A percentile compares a stretch with the other conserved stretches of the same genome.
Conservation (phyloP, 2,113 vertebrate genomes). For the Antechinus stuartii region DNA sequence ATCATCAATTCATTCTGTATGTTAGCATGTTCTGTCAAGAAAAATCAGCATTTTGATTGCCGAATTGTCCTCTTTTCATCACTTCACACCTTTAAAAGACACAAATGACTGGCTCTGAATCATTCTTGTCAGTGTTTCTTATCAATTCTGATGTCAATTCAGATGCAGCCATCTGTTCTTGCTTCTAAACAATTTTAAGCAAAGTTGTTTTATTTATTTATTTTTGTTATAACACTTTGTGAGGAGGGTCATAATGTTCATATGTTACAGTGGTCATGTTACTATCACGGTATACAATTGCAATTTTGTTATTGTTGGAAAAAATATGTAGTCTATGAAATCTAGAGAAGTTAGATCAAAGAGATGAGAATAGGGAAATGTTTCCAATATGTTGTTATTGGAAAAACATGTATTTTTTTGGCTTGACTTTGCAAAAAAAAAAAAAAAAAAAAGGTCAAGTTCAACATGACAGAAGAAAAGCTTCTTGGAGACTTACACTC, state of each 20-base stretch:
- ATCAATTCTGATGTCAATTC: slow-evolving; percentile 60
- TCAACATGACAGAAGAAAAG: neutral
- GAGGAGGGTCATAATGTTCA: neutral
- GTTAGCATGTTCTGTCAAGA: slow-evolving; percentile 59
- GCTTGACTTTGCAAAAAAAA: neutral
- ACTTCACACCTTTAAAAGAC: slow-evolving; percentile 46
- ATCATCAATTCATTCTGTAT: neutral
- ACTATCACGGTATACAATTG: neutral
- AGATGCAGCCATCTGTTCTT: slow-evolving; percentile 25
- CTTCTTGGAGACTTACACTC: neutral
- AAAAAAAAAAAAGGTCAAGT: neutral
- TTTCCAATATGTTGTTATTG: neutral
- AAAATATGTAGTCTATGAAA: neutral
- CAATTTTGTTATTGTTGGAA: neutral
- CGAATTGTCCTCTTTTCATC: slow-evolving; percentile 61
- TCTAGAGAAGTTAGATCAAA: neutral
- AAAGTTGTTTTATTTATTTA: slow-evolving; percentile 35
- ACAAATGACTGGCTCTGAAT: slow-evolving; percentile 52
- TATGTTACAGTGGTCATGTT: neutral
- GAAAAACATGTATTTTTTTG: neutral
- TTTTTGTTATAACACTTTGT: neutral
- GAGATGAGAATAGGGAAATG: neutral
- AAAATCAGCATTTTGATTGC: slow-evolving; percentile 64
- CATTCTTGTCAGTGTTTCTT: slow-evolving; percentile 40
- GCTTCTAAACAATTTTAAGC: slow-evolving; percentile 48